A percentile compares a stretch with the other conserved stretches of the same genome.
Evolutionary conservation across 2,113 vertebrate species (phyloP).

Genomic region (Thamnophis sirtalis): DNA sequence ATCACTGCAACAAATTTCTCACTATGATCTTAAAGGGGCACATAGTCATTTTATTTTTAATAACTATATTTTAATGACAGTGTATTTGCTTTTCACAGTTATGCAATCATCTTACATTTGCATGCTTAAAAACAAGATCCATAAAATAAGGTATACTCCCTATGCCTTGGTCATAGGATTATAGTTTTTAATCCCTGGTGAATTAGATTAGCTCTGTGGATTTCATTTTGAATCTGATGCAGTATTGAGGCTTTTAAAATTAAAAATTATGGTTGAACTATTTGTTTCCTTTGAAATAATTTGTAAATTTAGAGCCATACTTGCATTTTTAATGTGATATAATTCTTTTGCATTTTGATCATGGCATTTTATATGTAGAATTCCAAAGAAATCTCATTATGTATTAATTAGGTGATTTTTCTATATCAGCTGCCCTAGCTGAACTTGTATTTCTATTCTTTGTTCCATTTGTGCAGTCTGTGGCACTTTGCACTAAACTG

Average conservation of each 20-base stretch:
- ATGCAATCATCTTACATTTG: background rate
- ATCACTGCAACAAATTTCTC: background rate
- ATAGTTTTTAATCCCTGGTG: background rate
- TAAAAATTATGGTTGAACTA: no score
- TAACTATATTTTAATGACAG: background rate
- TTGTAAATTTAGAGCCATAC: slow-evolving; percentile 29
- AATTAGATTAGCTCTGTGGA: background rate
- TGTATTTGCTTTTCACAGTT: background rate
- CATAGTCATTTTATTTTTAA: background rate
- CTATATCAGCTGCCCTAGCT: background rate
- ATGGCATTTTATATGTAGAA: background rate
- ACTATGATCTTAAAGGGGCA: background rate
- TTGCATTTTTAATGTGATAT: slow-evolving; percentile 25
- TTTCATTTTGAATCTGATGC: slow-evolving; percentile 26
- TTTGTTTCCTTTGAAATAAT: slow-evolving; percentile 22
- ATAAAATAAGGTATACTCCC: background rate
- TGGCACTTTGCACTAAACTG: background rate
- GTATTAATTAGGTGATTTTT: background rate
- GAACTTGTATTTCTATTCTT: background rate
- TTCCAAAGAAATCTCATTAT: background rate
- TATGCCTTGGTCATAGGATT: background rate
- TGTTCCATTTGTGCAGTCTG: background rate
- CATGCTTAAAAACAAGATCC: background rate
- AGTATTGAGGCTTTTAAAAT: slow-evolving; percentile 5
- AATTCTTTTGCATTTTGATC: background rate